These are phyloP conservation scores for Morinoia aosen DNA, from an alignment of 2,888 invertebrate species.

Conservation along the genomic window DNA sequence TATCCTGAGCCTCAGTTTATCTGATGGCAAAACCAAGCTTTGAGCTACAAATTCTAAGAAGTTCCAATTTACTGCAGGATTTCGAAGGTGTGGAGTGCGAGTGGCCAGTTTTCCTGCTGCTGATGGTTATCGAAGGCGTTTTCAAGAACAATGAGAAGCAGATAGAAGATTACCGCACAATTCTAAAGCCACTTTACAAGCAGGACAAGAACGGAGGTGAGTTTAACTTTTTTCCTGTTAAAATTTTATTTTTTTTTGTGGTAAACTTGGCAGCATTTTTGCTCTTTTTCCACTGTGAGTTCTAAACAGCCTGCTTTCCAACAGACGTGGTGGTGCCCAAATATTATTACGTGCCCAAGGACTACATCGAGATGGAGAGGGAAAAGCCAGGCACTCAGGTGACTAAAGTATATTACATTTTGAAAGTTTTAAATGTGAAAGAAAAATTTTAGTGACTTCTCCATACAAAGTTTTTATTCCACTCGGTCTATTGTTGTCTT, in stretches of 20 bases:
- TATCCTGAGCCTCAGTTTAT: background rate
- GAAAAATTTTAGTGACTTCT: too few relatives aligned
- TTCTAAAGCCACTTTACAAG: conserved; percentile 85
- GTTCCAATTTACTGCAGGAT: conserved; percentile 74
- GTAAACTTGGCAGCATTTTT: background rate
- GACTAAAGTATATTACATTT: background rate
- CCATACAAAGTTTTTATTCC: too few relatives aligned
- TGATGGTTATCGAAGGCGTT: conserved; percentile 96
- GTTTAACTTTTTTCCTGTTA: conserved; percentile 57
- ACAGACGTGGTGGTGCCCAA: conserved; percentile 92
- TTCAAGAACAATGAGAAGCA: conserved; percentile 89
- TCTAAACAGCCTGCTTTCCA: background rate
- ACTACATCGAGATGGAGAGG: conserved; percentile 81
- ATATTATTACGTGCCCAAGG: conserved; percentile 89
- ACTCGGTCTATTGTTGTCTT: background rate
- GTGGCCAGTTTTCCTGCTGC: conserved; percentile 97
- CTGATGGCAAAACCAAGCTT: background rate
- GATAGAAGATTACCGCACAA: conserved; percentile 90
- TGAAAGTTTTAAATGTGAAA: too few relatives aligned
- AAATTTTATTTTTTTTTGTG: background rate
- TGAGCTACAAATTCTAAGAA: background rate
- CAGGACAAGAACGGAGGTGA: conserved; percentile 86
- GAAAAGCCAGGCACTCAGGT: conserved; percentile 77
- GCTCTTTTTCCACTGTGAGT: background rate
- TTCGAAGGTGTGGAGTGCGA: conserved; percentile 97